Percentiles rank a stretch among this genome's conserved stretches.
Evolutionary conservation across 2,888 invertebrate genomes (phyloP).

Genomic region (Tromatobia lineatoria): DNA sequence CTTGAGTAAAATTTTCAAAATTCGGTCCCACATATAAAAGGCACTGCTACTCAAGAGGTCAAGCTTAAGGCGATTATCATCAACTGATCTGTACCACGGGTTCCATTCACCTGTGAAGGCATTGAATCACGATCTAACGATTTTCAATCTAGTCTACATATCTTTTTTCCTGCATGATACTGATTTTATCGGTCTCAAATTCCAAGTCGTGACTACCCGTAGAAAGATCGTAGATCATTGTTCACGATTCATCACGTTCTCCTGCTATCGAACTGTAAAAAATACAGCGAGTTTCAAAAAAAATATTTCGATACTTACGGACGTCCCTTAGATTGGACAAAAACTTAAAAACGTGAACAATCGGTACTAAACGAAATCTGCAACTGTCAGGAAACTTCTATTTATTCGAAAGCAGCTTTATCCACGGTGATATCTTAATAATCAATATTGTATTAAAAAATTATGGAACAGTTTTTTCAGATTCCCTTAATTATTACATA

Average conservation of each 20-base stretch:
- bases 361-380: background rate
- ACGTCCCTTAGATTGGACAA: background rate
- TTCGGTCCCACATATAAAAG: too few species aligned
- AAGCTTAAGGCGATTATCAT: background rate
- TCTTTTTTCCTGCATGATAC: background rate
- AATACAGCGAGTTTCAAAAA: background rate
- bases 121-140: background rate
- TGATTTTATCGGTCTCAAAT: constrained; percentile 23
- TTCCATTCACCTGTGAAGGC: background rate
- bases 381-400: too few species aligned
- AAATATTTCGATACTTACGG: background rate
- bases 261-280: constrained; percentile 10
- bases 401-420: too few species aligned
- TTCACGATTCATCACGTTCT: constrained; percentile 37
- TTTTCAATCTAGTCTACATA: background rate
- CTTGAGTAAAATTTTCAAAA: background rate
- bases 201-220: constrained; percentile 31
- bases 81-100: background rate
- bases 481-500: too few species aligned
- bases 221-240: constrained; percentile 32
- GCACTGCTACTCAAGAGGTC: background rate
- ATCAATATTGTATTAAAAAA: too few species aligned
- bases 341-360: background rate
- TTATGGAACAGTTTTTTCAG: too few species aligned
- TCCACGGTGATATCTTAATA: too few species aligned